phyloP scores from a whole-genome alignment of 2,888 invertebrate genomes.

The Tenthredo notha region DNA sequence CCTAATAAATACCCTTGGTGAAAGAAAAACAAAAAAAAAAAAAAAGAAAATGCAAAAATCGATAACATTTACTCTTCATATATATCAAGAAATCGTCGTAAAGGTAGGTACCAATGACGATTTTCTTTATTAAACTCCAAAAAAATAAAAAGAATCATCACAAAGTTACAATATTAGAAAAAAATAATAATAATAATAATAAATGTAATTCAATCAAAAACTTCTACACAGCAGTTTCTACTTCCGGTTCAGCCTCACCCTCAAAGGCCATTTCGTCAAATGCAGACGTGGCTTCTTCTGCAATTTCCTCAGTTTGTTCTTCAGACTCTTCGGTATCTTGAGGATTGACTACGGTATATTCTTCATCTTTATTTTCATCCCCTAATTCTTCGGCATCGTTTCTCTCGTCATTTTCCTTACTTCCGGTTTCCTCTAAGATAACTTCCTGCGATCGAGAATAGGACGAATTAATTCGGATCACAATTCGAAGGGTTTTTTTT shows the following conservation, averaged over 20 bases:
- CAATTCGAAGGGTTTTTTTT: neutral
- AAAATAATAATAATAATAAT: too few relatives aligned
- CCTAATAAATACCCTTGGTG: neutral
- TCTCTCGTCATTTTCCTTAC: constrained; percentile 26
- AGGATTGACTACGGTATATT: neutral
- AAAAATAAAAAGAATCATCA: too few relatives aligned
- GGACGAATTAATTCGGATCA: neutral
- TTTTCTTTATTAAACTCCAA: neutral
- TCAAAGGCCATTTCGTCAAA: neutral
- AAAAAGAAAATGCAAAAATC: neutral
- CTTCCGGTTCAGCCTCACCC: neutral
- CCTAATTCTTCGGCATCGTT: constrained; percentile 16
- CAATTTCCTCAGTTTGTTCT: constrained; percentile 4
- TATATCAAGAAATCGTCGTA: neutral
- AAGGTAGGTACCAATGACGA: neutral
- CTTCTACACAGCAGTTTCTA: neutral
- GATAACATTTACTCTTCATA: neutral
- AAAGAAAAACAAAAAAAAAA: neutral
- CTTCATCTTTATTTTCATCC: neutral
- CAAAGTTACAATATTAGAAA: neutral
- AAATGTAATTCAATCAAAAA: neutral
- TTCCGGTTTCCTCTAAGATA: constrained; percentile 53
- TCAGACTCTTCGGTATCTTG: neutral
- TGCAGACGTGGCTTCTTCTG: neutral
- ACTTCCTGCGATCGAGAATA: constrained; percentile 10